A percentile compares a stretch with the other conserved stretches of the same genome.
These are phyloP conservation scores for Chloebia gouldiae DNA, from an alignment of 2,113 vertebrate species.

Conservation along the genomic window DNA sequence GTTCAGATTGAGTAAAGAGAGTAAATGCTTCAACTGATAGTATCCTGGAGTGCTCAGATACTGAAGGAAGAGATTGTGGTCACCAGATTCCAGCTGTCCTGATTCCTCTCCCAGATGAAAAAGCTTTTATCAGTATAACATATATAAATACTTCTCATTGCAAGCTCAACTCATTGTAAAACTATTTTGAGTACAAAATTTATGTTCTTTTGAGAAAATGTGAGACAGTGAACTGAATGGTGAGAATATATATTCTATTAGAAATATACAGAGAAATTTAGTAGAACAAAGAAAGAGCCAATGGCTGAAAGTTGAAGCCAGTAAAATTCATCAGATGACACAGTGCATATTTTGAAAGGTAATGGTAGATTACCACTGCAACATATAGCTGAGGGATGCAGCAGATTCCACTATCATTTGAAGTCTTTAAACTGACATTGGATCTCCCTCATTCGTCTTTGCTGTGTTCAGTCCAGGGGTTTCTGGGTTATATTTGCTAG, in stretches of 20 bases:
- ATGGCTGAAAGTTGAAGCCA: not conserved
- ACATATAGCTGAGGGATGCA: not conserved
- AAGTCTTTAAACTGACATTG: not conserved
- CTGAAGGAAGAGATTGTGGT: not conserved
- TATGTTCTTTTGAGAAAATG: not conserved
- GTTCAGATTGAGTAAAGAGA: not conserved
- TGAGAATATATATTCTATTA: not conserved
- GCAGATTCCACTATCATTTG: not conserved
- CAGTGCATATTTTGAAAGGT: not conserved
- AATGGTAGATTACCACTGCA: not conserved
- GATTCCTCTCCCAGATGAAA: constrained; percentile 1
- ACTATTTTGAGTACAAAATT: not conserved
- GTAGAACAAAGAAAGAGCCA: not conserved
- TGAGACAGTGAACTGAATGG: not conserved
- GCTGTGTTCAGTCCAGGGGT: not conserved
- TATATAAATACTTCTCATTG: not conserved
- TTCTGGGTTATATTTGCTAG: not conserved
- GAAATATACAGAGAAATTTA: not conserved
- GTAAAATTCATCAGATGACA: not conserved
- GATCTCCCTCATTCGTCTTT: not conserved
- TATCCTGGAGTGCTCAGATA: not conserved
- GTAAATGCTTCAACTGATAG: not conserved
- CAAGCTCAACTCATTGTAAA: not conserved
- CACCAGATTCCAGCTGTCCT: constrained; percentile 7
- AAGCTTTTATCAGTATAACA: not conserved